These are phyloP conservation scores for Oncopeltus fasciatus DNA, from an alignment of 1,140 invertebrate species.

Conservation along the genomic window DNA sequence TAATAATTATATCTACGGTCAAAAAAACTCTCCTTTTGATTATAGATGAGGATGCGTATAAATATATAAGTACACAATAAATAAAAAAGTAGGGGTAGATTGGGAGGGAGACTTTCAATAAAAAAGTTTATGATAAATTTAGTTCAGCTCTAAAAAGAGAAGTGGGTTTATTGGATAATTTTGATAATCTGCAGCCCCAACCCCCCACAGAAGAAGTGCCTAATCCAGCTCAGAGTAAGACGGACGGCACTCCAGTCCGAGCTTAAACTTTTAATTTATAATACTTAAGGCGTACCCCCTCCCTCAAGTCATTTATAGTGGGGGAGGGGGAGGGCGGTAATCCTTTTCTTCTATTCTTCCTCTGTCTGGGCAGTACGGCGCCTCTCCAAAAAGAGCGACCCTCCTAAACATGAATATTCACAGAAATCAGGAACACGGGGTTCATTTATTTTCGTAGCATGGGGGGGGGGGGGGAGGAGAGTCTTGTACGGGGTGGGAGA, in stretches of 20 bases:
- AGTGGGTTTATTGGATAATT: constrained; percentile 1
- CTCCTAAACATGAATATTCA: neutral
- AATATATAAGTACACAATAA: too few species aligned
- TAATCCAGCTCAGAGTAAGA: constrained; percentile 1
- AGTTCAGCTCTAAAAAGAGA: neutral
- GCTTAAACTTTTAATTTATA: constrained; percentile 7
- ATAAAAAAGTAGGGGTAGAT: too few species aligned
- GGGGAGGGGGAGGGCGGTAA: neutral
- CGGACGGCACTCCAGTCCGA: neutral
- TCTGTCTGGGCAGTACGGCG: neutral
- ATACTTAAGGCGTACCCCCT: constrained; percentile 1
- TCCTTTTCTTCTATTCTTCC: constrained; percentile 4
- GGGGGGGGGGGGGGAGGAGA: neutral
- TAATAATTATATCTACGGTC: too few species aligned
- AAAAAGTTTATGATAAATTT: neutral
- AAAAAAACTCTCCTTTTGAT: too few species aligned
- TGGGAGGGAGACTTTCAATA: too few species aligned
- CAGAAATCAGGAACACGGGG: neutral
- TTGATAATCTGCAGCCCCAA: neutral
- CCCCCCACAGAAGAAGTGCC: neutral
- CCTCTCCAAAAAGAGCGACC: neutral
- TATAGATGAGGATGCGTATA: too few species aligned
- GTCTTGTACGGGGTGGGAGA: neutral
- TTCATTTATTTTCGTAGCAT: neutral
- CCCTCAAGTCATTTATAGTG: constrained; percentile 1